These are phyloP conservation scores for Terrapene triunguis DNA, from an alignment of 2,113 vertebrate genomes.

Conservation along the genomic window DNA sequence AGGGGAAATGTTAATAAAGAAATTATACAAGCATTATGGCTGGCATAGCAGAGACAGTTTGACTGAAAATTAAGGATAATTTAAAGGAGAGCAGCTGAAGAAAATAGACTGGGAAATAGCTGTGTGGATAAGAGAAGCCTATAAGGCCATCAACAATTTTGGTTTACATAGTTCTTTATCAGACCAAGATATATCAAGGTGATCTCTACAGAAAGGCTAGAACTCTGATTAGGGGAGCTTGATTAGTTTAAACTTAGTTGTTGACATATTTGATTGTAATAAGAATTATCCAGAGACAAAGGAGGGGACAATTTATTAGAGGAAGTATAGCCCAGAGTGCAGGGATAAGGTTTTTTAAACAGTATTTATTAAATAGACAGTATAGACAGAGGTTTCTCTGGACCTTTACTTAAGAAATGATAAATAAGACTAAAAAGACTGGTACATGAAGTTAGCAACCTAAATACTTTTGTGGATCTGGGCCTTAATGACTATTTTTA, in stretches of 20 bases:
- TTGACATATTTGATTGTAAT: background rate
- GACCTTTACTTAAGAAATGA: background rate
- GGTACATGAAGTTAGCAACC: background rate
- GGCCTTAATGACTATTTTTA: background rate
- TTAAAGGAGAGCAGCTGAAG: background rate
- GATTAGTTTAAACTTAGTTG: background rate
- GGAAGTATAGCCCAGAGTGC: background rate
- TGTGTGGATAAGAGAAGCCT: background rate
- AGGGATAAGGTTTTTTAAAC: background rate
- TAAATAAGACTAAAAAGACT: background rate
- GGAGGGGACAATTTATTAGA: background rate
- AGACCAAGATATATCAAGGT: background rate
- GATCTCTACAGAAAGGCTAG: background rate
- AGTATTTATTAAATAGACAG: background rate
- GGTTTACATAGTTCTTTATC: rapidly evolving
- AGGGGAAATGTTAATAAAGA: background rate
- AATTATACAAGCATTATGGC: background rate
- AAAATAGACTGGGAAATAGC: background rate
- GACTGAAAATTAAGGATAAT: background rate
- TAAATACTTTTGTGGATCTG: background rate
- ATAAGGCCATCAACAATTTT: background rate
- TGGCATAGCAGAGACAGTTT: background rate
- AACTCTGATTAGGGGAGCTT: background rate
- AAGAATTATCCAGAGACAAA: background rate
- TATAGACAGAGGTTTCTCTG: background rate